These are phyloP conservation scores for Zophobas atratus DNA, from an alignment of 1,140 invertebrate genomes.

Conservation along the genomic window DNA sequence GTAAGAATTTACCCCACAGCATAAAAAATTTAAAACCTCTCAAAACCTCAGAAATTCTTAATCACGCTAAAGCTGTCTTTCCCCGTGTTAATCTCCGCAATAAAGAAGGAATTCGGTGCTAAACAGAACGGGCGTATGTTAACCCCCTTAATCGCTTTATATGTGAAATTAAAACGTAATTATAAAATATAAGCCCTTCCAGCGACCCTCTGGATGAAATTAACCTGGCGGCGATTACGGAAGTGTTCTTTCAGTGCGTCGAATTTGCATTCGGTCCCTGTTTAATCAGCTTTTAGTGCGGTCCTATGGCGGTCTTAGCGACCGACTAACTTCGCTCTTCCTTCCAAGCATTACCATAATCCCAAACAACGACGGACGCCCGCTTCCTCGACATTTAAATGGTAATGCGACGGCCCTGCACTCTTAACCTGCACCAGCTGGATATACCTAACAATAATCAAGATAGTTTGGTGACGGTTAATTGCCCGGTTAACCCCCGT, in stretches of 20 bases:
- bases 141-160: constrained; percentile 54
- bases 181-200: constrained; percentile 51
- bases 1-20: no score
- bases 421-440: constrained; percentile 26
- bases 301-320: constrained; percentile 50
- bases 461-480: constrained; percentile 53
- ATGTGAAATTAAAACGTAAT: constrained; percentile 58
- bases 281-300: constrained; percentile 57
- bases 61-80: no score
- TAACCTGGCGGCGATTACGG: constrained; percentile 56
- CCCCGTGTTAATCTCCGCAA: no score
- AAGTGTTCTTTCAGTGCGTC: constrained; percentile 55
- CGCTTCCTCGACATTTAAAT: constrained; percentile 54
- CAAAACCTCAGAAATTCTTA: no score
- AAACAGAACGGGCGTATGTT: constrained; percentile 41
- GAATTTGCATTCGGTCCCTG: constrained; percentile 53
- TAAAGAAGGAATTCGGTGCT: background rate
- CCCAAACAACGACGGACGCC: constrained; percentile 44
- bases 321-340: constrained; percentile 51
- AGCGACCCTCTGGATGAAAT: constrained; percentile 47
- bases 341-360: constrained; percentile 56
- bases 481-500: constrained; percentile 50
- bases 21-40: no score
- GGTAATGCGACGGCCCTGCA: constrained; percentile 48
- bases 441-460: constrained; percentile 54